Base-by-base conservation (phyloP, 2,113 vertebrate genomes). In the Anser brachyrhynchus region DNA sequence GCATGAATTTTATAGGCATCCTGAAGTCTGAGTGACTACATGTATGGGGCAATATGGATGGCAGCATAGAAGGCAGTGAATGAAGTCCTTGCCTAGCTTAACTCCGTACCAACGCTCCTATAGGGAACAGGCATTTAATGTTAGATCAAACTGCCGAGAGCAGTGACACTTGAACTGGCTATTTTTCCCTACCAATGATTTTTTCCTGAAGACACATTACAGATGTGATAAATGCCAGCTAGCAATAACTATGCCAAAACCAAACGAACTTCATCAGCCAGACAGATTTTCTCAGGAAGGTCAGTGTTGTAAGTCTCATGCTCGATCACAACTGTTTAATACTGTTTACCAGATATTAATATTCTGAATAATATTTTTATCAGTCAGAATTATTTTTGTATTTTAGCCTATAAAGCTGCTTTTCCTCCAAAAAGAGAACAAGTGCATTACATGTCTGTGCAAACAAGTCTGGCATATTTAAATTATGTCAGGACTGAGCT, bases 331-430 rank as follows among this genome's bases (percentile, higher is more conserved):
- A 15, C 19, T 57, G 33, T 57, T 74, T 43, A 57, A 26, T 26
- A 22, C 33, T 57, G 65, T 81, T 81, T 74, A 70, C 66, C 19
- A 14, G 14, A 37, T n/a, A 61, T 55, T 91, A 69, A 64, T 55
- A 51, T 51, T 74, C 55, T 70, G n/a, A 75, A 90, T 61, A 83
- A 37, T 59, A 78, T 59, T 77, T 76, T 79, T 57, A 70, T 64
- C 70, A 28, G 29, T 72, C 33, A 59, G 54, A 92, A 91, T 93
- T 61, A 25, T 76, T 97, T 96, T 85, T 55, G 46, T 80, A 84
- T 82, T 83, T 96, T 96, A 87, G 71, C 49, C 44, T 57, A 67
- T 81, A 95, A 94, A 96, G 74, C 51, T 76, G 81, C 7, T 90
- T 92, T 90, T 87, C 22, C 46, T 75, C 33, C 33, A 76, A 18